These are phyloP conservation scores for Rousettus madagascariensis DNA, from an alignment of 2,797 vertebrate species.

Conservation along the genomic window DNA sequence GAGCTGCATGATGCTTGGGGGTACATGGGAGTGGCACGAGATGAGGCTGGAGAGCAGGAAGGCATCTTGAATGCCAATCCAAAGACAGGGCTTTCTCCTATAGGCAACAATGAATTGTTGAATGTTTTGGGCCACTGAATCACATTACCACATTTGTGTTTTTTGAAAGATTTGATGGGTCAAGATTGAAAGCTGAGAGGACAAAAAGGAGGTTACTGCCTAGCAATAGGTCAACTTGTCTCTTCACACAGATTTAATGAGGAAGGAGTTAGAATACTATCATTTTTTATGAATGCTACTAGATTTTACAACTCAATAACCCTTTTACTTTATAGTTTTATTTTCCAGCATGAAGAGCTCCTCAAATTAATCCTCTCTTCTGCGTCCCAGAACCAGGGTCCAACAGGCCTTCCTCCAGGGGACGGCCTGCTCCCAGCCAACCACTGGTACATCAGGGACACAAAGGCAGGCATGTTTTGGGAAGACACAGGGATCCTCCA, in stretches of 20 bases:
- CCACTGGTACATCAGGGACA: fast-evolving
- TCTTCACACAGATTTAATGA: not conserved
- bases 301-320: not conserved
- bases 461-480: too few relatives aligned
- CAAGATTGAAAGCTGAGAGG: not conserved
- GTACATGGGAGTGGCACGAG: not conserved
- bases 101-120: not conserved
- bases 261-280: not conserved
- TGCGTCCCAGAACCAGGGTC: not conserved
- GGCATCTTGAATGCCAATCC: not conserved
- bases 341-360: not conserved
- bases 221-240: not conserved
- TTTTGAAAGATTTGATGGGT: not conserved
- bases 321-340: not conserved
- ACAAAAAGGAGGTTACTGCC: not conserved
- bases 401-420: not conserved
- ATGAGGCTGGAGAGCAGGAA: not conserved
- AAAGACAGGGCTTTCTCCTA: not conserved
- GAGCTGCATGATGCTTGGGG: not conserved
- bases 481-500: not conserved
- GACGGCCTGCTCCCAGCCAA: not conserved
- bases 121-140: not conserved
- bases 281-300: constrained; percentile 1
- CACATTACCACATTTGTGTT: not conserved
- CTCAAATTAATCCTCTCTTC: not conserved